These are phyloP conservation scores for Heliconius hermathena DNA, from an alignment of 1,140 invertebrate genomes.

Conservation along the genomic window DNA sequence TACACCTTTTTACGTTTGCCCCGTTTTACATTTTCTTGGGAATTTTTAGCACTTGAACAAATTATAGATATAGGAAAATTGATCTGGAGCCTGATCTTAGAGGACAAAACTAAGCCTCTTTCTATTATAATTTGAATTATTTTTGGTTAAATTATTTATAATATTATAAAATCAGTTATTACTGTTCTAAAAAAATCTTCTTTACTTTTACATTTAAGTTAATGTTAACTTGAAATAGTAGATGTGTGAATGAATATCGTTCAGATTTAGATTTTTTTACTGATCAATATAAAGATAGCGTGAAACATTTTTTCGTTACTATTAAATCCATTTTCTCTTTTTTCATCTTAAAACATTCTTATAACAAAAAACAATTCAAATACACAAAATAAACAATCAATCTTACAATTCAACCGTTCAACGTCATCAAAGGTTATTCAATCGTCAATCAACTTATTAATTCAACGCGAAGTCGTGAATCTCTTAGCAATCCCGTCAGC, in stretches of 20 bases:
- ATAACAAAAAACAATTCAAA: neutral
- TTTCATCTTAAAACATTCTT: neutral
- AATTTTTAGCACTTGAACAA: neutral
- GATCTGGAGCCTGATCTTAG: neutral
- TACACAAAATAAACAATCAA: neutral
- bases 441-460: slow-evolving; percentile 53
- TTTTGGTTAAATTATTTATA: too few species aligned
- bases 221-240: too few species aligned
- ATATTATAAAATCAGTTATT: too few species aligned
- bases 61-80: slow-evolving; percentile 1
- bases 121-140: too few species aligned
- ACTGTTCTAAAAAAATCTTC: too few species aligned
- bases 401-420: neutral
- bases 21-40: slow-evolving; percentile 21
- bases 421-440: slow-evolving; percentile 10
- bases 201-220: too few species aligned
- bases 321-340: too few species aligned
- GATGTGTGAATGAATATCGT: too few species aligned
- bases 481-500: slow-evolving; percentile 53
- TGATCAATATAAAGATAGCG: too few species aligned
- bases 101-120: neutral
- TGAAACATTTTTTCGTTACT: too few species aligned
- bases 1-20: slow-evolving; percentile 21
- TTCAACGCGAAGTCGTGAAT: slow-evolving; percentile 62
- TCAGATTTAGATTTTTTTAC: too few species aligned